Evolutionary conservation across 2,113 vertebrate species (phyloP).

Genomic region (Acanthisitta chloris): DNA sequence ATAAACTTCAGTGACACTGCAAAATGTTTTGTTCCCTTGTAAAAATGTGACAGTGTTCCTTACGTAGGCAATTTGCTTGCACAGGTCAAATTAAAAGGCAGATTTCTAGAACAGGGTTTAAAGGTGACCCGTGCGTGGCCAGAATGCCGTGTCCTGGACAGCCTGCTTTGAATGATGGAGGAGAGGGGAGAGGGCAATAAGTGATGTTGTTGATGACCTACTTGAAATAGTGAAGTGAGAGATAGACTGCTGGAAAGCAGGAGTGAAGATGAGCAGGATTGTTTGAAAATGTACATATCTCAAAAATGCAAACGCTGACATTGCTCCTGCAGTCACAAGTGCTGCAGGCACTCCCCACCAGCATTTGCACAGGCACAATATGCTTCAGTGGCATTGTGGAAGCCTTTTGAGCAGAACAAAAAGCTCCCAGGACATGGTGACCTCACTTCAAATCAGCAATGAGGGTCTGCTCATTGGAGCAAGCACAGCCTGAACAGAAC

Average conservation of each 20-base stretch:
- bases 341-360: not conserved
- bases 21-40: conserved; percentile 12
- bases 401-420: conserved; percentile 49
- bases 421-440: conserved; percentile 34
- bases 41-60: conserved; percentile 17
- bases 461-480: not conserved
- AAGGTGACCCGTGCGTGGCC: not conserved
- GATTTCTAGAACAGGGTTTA: not conserved
- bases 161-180: not conserved
- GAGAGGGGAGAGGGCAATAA: not conserved
- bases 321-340: not conserved
- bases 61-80: not conserved
- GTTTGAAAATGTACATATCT: not conserved
- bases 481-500: not conserved
- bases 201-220: not conserved
- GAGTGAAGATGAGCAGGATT: not conserved
- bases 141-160: not conserved
- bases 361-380: not conserved
- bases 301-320: not conserved
- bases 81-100: conserved; percentile 25
- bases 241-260: not conserved
- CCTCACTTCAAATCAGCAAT: not conserved
- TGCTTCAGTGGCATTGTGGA: conserved; percentile 37
- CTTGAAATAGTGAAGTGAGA: not conserved
- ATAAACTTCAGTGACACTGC: conserved; percentile 19